Evolutionary conservation across 2,113 vertebrate species (phyloP), one percentile per base, ranked within the genome.

Genomic region (Callionymus lyra): DNA sequence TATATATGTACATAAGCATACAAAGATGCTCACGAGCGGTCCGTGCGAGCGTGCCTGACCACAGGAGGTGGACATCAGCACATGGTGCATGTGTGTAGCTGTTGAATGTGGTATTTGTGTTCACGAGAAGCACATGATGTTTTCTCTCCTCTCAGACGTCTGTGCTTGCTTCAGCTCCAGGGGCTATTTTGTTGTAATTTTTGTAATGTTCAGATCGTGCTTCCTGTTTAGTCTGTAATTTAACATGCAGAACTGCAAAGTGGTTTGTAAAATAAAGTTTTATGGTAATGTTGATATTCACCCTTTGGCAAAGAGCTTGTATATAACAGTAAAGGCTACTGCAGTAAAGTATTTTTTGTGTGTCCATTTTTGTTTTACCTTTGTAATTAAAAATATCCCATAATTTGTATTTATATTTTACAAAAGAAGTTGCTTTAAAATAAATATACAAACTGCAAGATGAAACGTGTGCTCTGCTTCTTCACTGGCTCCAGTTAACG

Each of bases 391-490:
- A n/a, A 84, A 83, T 91, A 87, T 90, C 85, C 86, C 91, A 90
- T 90, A 90, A 91, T 97, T 97, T 97, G 91, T 94, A 94, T 97
- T 97, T 97, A 97, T 97, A 97, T 97, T 97, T 97, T 97, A 91
- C 92, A 93, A 92, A 90, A 89, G 74, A 81, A 82, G 76, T 90
- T 92, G 88, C 89, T 92, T 84, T 91, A 82, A 81, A 83, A 83
- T 82, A 94, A 86, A 91, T 92, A 91, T 80, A 61, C 70, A 80
- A 80, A 78, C 72, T 65, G 89, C 91, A 93, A 94, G 91, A 93
- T 88, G 86, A 69, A 55, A 76, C 67, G 63, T 77, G 82, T 73
- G 2, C 49, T 37, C 27, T 31, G 41, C 11, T 56, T 18, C 19
- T 63, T 12, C 12, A 32, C 56, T 66, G 21, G 4, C 21, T 27